These are phyloP conservation scores for Stenodera caucasica DNA, from an alignment of 2,888 invertebrate species.

Conservation along the genomic window DNA sequence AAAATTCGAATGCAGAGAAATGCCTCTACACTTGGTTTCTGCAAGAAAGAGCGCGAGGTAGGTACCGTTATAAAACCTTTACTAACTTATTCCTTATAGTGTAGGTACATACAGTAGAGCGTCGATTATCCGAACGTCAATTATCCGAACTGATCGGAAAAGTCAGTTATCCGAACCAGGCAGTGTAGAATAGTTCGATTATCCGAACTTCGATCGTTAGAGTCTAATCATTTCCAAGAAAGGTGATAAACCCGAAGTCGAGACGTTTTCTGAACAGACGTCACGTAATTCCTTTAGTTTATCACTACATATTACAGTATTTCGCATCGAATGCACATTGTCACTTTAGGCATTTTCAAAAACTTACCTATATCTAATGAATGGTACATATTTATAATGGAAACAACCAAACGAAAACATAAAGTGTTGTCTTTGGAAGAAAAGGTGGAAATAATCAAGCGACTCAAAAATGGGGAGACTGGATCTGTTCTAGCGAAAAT, in stretches of 20 bases:
- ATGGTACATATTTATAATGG: no score
- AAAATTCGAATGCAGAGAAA: no score
- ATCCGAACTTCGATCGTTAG: no score
- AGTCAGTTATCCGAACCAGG: not conserved
- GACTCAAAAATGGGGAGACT: conserved; percentile 34
- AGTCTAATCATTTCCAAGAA: not conserved
- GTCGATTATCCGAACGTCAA: no score
- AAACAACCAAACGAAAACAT: conserved; percentile 28
- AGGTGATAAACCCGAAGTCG: not conserved
- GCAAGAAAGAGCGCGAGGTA: no score
- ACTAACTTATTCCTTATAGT: no score
- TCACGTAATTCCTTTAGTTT: not conserved
- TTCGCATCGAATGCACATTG: not conserved
- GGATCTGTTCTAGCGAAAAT: conserved; percentile 36
- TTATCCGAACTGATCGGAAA: not conserved
- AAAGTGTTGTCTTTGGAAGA: conserved; percentile 36
- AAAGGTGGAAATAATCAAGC: conserved; percentile 32
- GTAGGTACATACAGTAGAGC: no score
- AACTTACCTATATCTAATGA: no score
- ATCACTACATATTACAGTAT: not conserved
- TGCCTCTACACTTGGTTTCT: no score
- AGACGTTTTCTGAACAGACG: not conserved
- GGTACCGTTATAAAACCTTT: no score
- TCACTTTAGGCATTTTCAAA: no score
- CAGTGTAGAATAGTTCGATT: not conserved